Evolutionary conservation across 2,888 invertebrate species (phyloP), one percentile per base, ranked within the genome.

Genomic region (Torymus auratus): DNA sequence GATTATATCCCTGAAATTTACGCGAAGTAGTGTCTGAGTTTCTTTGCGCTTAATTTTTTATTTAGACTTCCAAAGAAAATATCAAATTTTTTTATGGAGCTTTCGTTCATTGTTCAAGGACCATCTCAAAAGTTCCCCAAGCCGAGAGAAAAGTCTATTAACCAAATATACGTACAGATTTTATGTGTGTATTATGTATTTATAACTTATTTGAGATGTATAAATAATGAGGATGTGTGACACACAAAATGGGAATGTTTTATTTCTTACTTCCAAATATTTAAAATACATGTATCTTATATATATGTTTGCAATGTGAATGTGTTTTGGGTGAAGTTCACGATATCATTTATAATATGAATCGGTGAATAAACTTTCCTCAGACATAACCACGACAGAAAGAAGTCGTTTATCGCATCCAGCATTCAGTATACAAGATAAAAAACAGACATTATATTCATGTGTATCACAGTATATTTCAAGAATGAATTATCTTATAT

Each of bases 41-140:
- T 41, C 41, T 7, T 41, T 41, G 41, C 41, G 5, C 41, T 41
- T 41, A 7, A 41, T 41, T 41, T 28, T 20, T 41, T 41, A 41
- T 41, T 41, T 41, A 41, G 41, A 41, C 7, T 41, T 41, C 1
- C 41, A 41, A 75, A 56, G 13, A 69, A 23, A 23, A 55, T 60
- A 0, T 41, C 7, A 41, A 41, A 1, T 41, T 41, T 41, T 41
- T 41, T 41, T 41, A 41, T 41, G 7, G 41, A 41, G 41, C 28
- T 28, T 28, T 73, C 78, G 86, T 87, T 87, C 88, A 90, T 89
- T 90, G 89, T 91, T 90, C 91, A 91, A 92, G 91, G 91, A 92
- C 91, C 92, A 92, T 92, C 92, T 92, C 92, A 92, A 92, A 91
- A 92, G 92, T 92, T 91, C 91, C 91, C 90, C 88, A 89, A 88